phyloP scores from a whole-genome alignment of 2,797 vertebrate genomes.

The Girardinus metallicus region DNA sequence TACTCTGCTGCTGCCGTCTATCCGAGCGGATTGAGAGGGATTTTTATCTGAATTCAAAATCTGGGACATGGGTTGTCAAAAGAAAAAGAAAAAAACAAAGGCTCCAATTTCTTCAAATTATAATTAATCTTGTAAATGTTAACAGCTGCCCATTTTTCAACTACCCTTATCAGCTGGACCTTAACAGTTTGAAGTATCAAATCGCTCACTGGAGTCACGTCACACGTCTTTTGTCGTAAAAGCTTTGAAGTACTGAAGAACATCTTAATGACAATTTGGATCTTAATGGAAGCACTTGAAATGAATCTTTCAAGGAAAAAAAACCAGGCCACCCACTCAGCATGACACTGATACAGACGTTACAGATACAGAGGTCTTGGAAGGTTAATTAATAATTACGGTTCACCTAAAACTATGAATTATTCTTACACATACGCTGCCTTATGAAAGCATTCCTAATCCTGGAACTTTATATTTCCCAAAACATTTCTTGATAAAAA shows the following conservation, averaged over 20 bases:
- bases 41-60: constrained; percentile 22
- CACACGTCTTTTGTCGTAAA: constrained; percentile 9
- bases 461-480: not conserved
- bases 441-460: not conserved
- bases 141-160: constrained; percentile 25
- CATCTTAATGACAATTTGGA: constrained; percentile 35
- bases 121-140: constrained; percentile 24
- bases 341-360: not conserved
- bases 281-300: constrained; percentile 32
- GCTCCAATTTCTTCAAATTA: constrained; percentile 12
- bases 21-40: not conserved
- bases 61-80: not conserved
- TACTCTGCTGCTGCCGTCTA: constrained; percentile 6
- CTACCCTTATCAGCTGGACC: not conserved
- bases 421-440: not conserved
- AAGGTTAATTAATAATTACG: not conserved
- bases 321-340: not conserved
- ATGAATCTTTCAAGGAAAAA: not conserved
- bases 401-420: not conserved
- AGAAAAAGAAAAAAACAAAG: not conserved
- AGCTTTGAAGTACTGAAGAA: constrained; percentile 19
- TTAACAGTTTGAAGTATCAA: constrained; percentile 21
- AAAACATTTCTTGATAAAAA: not conserved
- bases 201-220: constrained; percentile 30
- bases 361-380: not conserved